phyloP scores from a whole-genome alignment of 2,888 invertebrate genomes.

The Aspidapion aeneum region DNA sequence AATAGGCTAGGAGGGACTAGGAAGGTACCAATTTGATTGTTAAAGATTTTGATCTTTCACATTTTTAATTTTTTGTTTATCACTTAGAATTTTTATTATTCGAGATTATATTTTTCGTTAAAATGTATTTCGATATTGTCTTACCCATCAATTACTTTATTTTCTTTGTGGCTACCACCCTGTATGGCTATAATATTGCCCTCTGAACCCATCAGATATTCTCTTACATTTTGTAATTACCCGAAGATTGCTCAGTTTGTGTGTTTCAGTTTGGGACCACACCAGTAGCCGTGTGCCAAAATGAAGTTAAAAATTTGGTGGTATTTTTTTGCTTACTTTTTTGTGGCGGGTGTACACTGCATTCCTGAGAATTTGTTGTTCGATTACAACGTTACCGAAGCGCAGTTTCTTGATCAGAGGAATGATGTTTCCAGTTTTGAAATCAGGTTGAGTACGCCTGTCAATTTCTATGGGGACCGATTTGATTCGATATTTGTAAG shows the following conservation, averaged over 20 bases:
- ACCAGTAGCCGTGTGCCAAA: not conserved
- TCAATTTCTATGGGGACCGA: conserved; percentile 73
- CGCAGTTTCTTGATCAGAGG: conserved; percentile 53
- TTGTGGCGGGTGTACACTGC: conserved; percentile 2
- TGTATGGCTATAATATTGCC: not conserved
- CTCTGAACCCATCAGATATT: not conserved
- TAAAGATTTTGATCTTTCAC: too few relatives aligned
- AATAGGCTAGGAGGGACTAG: too few relatives aligned
- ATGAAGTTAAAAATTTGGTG: conserved; percentile 15
- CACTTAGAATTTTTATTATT: too few relatives aligned
- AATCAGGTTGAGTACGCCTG: conserved; percentile 63
- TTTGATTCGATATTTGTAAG: conserved; percentile 82
- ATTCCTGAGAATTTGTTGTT: conserved; percentile 57
- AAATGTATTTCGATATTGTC: too few relatives aligned
- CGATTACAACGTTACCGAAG: conserved; percentile 56
- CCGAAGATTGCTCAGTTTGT: not conserved
- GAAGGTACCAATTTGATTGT: too few relatives aligned
- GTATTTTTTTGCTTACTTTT: conserved; percentile 8
- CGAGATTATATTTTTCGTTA: too few relatives aligned
- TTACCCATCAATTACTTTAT: too few relatives aligned
- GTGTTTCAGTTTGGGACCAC: not conserved
- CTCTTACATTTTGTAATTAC: not conserved
- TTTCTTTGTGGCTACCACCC: not conserved
- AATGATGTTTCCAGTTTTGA: conserved; percentile 66
- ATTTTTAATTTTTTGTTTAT: too few relatives aligned